Percentiles rank a stretch among this genome's conserved stretches.
phyloP scores from a whole-genome alignment of 2,797 vertebrate species.

The Ispidina lecontei region DNA sequence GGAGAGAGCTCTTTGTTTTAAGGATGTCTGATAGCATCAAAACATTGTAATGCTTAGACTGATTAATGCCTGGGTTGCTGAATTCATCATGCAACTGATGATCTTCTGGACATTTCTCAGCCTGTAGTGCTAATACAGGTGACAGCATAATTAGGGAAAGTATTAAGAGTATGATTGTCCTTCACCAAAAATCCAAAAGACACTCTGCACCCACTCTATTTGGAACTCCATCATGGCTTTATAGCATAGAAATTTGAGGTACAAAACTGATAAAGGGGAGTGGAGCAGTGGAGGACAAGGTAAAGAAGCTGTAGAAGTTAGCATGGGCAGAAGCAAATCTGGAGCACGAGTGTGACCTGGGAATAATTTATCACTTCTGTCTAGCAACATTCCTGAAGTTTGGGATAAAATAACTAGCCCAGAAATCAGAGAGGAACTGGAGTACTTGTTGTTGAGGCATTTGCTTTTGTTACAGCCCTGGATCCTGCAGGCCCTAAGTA shows the following conservation, averaged over 20 bases:
- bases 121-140: background rate
- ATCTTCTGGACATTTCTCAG: background rate
- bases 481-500: conserved; percentile 96
- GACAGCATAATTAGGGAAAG: background rate
- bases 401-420: background rate
- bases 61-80: background rate
- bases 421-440: background rate
- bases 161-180: background rate
- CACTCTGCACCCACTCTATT: background rate
- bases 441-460: background rate
- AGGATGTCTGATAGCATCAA: background rate
- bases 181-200: background rate
- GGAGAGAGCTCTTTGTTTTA: background rate
- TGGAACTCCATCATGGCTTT: background rate
- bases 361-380: background rate
- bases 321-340: background rate
- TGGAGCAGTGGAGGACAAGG: background rate
- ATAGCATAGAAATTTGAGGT: background rate
- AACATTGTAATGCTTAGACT: background rate
- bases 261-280: background rate
- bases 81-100: background rate
- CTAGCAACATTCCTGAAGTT: background rate
- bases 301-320: background rate
- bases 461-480: conserved; percentile 79
- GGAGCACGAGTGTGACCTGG: rapidly evolving